phyloP scores from a whole-genome alignment of 2,113 vertebrate genomes.

The Varanus komodoensis region DNA sequence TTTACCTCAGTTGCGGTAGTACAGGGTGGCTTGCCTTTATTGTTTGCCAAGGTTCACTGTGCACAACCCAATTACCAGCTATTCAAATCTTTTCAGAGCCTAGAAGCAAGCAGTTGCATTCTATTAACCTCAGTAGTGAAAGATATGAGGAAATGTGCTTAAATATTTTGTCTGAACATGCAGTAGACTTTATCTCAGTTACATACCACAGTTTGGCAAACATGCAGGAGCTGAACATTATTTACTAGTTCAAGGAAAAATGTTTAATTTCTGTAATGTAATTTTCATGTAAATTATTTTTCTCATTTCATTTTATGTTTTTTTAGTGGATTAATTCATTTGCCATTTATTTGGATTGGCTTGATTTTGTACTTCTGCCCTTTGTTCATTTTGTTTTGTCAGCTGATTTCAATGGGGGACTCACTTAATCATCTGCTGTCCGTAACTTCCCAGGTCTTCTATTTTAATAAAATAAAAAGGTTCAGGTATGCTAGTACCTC shows the following conservation, averaged over 20 bases:
- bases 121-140: neutral
- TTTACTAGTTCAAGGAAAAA: neutral
- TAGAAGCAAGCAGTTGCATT: neutral
- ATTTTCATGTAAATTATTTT: neutral
- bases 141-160: neutral
- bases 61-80: conserved; percentile 12
- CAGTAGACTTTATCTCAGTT: neutral
- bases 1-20: conserved; percentile 23
- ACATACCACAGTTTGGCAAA: neutral
- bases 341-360: neutral
- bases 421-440: neutral
- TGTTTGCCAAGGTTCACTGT: conserved; percentile 16
- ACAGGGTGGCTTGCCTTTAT: conserved; percentile 44
- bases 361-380: neutral
- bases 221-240: neutral
- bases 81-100: conserved; percentile 5
- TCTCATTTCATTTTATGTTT: neutral
- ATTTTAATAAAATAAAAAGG: neutral
- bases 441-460: neutral
- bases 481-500: neutral
- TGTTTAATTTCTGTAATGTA: neutral
- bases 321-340: neutral
- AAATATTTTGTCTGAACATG: neutral
- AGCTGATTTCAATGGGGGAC: neutral
- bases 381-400: neutral